phyloP scores from a whole-genome alignment of 2,113 vertebrate genomes.

The Pterocles orientalis region DNA sequence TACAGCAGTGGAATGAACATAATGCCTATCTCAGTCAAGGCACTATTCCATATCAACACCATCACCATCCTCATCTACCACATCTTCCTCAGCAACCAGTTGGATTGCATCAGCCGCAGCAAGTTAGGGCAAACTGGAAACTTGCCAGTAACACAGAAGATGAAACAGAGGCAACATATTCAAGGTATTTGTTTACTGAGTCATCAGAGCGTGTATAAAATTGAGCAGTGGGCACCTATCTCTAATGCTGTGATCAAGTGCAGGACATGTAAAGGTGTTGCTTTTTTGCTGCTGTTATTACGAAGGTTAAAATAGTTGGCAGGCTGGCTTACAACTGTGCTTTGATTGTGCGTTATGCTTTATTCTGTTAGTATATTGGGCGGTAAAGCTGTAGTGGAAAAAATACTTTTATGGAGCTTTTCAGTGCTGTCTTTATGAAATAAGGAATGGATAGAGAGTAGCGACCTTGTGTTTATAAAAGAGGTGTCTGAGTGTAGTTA shows the following conservation, averaged over 20 bases:
- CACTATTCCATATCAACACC: constrained; percentile 84
- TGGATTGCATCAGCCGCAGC: constrained; percentile 88
- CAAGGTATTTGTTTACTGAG: constrained; percentile 80
- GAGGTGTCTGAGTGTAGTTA: constrained; percentile 7
- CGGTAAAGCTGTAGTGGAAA: constrained; percentile 49
- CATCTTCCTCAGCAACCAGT: constrained; percentile 89
- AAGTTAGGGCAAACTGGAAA: constrained; percentile 90
- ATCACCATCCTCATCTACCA: constrained; percentile 85
- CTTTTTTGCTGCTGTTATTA: constrained; percentile 37
- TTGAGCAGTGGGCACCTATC: constrained; percentile 14
- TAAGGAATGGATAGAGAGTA: constrained; percentile 15
- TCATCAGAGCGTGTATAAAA: constrained; percentile 20
- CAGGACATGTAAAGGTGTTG: constrained; percentile 27
- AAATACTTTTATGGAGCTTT: constrained; percentile 36
- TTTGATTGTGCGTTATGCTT: constrained; percentile 50
- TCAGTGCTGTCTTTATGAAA: constrained; percentile 19
- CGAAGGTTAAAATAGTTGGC: constrained; percentile 2
- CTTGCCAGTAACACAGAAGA: constrained; percentile 85
- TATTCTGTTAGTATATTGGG: constrained; percentile 37
- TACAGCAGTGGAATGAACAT: constrained; percentile 94
- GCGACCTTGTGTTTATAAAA: constrained; percentile 6
- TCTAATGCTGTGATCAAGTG: constrained; percentile 52
- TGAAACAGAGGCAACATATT: constrained; percentile 85
- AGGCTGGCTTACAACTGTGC: constrained; percentile 25
- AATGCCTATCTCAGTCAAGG: constrained; percentile 88